These are phyloP conservation scores for Eilema depressum DNA, from an alignment of 2,888 invertebrate genomes.

Conservation along the genomic window DNA sequence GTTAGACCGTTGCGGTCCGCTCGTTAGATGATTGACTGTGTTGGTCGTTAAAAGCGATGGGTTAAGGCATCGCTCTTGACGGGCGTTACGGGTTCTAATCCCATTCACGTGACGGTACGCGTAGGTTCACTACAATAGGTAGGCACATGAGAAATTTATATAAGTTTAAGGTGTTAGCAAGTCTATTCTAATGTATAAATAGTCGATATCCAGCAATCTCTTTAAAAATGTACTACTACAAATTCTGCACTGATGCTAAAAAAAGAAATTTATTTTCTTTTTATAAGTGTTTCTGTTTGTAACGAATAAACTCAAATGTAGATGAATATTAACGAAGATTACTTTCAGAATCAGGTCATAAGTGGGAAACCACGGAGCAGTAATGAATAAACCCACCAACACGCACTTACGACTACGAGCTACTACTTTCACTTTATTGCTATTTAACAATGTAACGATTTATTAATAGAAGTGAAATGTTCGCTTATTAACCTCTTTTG, in stretches of 20 bases:
- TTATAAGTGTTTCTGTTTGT: background rate
- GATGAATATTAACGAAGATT: background rate
- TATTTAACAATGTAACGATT: background rate
- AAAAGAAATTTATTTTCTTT: background rate
- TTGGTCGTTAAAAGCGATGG: slow-evolving; percentile 19
- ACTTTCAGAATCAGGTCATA: background rate
- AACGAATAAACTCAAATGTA: background rate
- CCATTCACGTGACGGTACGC: background rate
- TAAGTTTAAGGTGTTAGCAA: background rate
- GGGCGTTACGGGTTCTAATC: background rate
- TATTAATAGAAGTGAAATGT: background rate
- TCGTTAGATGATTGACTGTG: slow-evolving; percentile 31
- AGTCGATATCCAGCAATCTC: too few relatives aligned
- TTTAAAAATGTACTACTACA: too few relatives aligned
- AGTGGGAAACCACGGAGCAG: background rate
- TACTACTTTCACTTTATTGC: slow-evolving; percentile 2
- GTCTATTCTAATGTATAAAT: too few relatives aligned
- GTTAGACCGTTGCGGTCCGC: slow-evolving; percentile 27
- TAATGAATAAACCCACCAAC: slow-evolving; percentile 1
- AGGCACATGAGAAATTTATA: background rate
- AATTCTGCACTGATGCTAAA: background rate
- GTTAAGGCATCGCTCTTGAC: background rate
- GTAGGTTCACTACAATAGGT: too few relatives aligned
- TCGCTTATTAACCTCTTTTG: background rate
- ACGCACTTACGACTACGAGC: background rate